These are phyloP conservation scores for Petrolisthes manimaculis DNA, from an alignment of 2,888 invertebrate genomes.

Conservation along the genomic window DNA sequence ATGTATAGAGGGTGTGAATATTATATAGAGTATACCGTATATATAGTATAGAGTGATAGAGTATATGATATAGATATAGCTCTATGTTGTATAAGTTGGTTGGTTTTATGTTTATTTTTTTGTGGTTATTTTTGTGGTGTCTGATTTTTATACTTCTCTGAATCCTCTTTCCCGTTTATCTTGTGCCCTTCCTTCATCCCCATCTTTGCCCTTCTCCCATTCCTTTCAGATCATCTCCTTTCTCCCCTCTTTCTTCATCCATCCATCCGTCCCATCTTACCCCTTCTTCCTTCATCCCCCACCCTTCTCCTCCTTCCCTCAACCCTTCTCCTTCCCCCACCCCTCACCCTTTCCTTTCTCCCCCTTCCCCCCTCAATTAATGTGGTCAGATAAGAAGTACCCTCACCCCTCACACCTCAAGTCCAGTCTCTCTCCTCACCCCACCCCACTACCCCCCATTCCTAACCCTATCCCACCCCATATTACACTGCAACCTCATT, in stretches of 20 bases:
- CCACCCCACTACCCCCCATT: not conserved
- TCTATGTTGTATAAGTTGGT: too few species aligned
- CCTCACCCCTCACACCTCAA: not conserved
- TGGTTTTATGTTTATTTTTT: not conserved
- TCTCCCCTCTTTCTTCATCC: not conserved
- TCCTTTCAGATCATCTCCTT: constrained; percentile 1
- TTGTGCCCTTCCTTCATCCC: not conserved
- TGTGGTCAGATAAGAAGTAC: not conserved
- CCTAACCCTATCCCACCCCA: not conserved
- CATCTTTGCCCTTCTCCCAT: not conserved
- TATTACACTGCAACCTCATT: not conserved
- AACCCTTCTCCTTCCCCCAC: not conserved
- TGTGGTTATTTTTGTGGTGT: too few species aligned
- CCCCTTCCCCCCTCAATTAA: not conserved
- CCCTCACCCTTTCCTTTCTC: not conserved
- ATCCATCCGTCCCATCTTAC: not conserved
- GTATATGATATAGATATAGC: too few species aligned
- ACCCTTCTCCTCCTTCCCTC: not conserved
- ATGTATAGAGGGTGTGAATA: too few species aligned
- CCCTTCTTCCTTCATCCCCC: not conserved
- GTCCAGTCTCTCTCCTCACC: not conserved
- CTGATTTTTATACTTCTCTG: not conserved
- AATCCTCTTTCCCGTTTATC: not conserved
- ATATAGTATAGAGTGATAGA: not conserved
- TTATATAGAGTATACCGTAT: not conserved